Base-by-base conservation (phyloP, 2,797 vertebrate species). In the Dryobates pubescens region DNA sequence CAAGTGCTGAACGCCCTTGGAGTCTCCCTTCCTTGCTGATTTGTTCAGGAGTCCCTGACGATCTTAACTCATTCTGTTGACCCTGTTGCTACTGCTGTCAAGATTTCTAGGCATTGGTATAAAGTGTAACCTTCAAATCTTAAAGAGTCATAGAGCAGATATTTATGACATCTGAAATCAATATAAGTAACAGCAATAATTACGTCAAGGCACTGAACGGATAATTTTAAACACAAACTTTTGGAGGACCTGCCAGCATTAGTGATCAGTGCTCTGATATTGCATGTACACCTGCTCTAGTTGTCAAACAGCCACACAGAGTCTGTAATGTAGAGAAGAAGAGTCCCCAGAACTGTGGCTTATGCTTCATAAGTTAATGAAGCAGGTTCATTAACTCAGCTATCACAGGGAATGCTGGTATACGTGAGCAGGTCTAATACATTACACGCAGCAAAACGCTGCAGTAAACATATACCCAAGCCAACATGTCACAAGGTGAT, bases 91-190 rank as follows among this genome's bases (percentile, higher is more conserved):
- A 13, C 88, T 90, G 86, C 78, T 63, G 38, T 92, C 91, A 70
- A 64, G 79, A 76, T 90, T 95, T 81, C 89, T 65, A 83, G 71
- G 54, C 90, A 83, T 11, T 78, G 90, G 82, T 85, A 92, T 76
- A 73, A 93, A 92, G 70, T 90, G 94, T 92, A 94, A 95, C 90
- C 79, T 94, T 94, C 94, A 94, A 70, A 63, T 93, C 59, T 81
- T 65, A 65, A 41, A 43, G 24, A 94, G 70, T 56, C 89, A 13
- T 7, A 43, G 82, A 61, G 59, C 16, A 54, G 69, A 87, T 82
- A 90, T 88, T 70, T 43, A 14, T 90, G 79, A 72, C 87, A 88
- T 78, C 68, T 83, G 82, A 72, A 93, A 92, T 82, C 82, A 76
- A 47, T 87, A 7, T 47, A 83, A 76, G 47, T 41, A 92, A 51